phyloP scores from a whole-genome alignment of 1,140 invertebrate genomes.

The Pseudomyrmex dendroicus region DNA sequence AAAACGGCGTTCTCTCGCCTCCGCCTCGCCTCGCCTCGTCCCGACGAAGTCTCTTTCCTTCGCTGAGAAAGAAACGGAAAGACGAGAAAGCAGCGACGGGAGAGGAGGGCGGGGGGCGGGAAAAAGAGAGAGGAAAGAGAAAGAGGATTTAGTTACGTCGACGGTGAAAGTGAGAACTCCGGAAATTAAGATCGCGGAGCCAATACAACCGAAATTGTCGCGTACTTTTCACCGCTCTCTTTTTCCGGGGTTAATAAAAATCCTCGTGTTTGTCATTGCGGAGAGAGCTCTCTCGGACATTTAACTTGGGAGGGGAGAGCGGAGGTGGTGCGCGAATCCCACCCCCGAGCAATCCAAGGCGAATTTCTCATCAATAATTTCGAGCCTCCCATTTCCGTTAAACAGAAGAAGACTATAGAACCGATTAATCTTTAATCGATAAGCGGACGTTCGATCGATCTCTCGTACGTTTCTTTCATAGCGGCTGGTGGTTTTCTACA shows the following conservation, averaged over 20 bases:
- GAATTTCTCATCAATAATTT: neutral
- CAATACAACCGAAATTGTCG: conserved; percentile 60
- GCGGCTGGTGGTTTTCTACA: too few species aligned
- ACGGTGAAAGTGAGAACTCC: conserved; percentile 58
- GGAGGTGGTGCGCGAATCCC: too few species aligned
- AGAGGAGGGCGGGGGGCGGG: neutral
- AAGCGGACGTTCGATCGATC: conserved; percentile 18
- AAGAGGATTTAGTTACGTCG: neutral
- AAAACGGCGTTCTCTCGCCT: neutral
- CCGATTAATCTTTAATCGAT: conserved; percentile 34
- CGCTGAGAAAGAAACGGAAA: conserved; percentile 19
- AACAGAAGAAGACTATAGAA: conserved; percentile 15
- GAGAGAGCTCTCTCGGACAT: neutral
- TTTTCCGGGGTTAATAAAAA: conserved; percentile 60
- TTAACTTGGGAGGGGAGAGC: too few species aligned
- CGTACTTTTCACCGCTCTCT: conserved; percentile 7
- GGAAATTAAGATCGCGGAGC: conserved; percentile 66
- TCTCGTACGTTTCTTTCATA: neutral
- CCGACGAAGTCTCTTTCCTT: conserved; percentile 26
- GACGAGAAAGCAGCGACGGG: conserved; percentile 16
- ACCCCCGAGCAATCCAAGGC: neutral
- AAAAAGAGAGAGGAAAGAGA: conserved; percentile 19
- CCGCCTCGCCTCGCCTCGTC: neutral
- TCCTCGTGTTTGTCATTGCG: conserved; percentile 20
- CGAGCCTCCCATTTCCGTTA: neutral